Evolutionary conservation across 2,888 invertebrate genomes (phyloP).

Genomic region (Callyntrura guangdongensis): DNA sequence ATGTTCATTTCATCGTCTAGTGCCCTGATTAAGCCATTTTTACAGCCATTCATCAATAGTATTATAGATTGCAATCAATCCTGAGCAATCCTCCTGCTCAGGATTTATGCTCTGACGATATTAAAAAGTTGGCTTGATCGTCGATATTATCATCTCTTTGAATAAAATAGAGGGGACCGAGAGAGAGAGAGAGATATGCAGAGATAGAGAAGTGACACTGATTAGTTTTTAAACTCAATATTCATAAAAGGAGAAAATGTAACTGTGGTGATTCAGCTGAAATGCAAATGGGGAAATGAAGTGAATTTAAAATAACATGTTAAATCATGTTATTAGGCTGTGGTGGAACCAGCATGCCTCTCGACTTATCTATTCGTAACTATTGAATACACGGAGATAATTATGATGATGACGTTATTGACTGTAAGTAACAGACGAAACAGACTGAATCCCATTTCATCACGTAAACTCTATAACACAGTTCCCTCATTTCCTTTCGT

Average conservation of each 20-base stretch:
- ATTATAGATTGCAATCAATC: slow-evolving; percentile 60
- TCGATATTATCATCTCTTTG: background rate
- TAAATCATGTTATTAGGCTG: background rate
- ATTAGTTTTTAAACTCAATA: slow-evolving; percentile 22
- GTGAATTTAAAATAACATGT: background rate
- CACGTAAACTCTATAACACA: background rate
- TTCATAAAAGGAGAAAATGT: slow-evolving; percentile 66
- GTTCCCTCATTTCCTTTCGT: slow-evolving; percentile 40
- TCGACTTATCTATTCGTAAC: background rate
- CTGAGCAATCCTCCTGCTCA: background rate
- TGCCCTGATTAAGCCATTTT: slow-evolving; percentile 59
- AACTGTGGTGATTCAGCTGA: slow-evolving; percentile 72
- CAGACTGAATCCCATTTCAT: slow-evolving; percentile 26
- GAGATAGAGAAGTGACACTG: slow-evolving; percentile 31
- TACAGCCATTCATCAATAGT: slow-evolving; percentile 47
- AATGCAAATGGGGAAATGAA: slow-evolving; percentile 5
- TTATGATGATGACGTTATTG: slow-evolving; percentile 30
- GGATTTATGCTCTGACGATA: background rate
- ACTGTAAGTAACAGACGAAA: background rate
- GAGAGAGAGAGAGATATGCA: background rate
- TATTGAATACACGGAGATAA: slow-evolving; percentile 1
- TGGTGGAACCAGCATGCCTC: background rate
- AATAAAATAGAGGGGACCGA: background rate
- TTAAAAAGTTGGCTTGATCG: slow-evolving; percentile 25
- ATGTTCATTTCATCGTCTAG: slow-evolving; percentile 35